Base-by-base conservation (phyloP, 1,140 invertebrate genomes). In the Colletes latitarsis region DNA sequence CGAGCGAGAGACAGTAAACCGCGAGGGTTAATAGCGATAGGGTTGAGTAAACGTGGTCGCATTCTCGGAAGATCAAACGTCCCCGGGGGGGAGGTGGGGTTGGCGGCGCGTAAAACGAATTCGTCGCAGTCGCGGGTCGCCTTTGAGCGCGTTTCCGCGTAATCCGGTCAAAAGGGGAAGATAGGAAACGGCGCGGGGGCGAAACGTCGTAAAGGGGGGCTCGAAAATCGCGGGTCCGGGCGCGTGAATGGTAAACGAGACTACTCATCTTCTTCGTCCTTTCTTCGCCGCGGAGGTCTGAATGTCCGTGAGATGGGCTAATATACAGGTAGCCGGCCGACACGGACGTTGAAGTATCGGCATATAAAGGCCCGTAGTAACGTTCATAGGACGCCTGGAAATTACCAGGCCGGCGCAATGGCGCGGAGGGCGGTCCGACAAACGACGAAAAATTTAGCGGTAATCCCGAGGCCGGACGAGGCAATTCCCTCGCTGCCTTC, bases 361-460 rank as follows among this genome's bases (percentile, higher is more conserved):
- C 73, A 62, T 72, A 67, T 83, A 85, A 86, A 86, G 82, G 67
- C 68, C 58, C n/a, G 64, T 80, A 63, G 64, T 80, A 63, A 75
- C 71, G 77, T 43, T 49, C 78, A 55, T 63, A 52, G 76, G 69
- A 76, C 69, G 85, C 46, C 62, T 60, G 64, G 49, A 57, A 79
- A 87, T 86, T 86, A 86, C 69, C 72, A 80, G 46, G n/a, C 14
- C 14, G 17, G 72, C 30, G 30, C 41, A 71, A 63, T 69, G 71
- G 69, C 21, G 62, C 63, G 67, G 46, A 41, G 80, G 67, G 67
- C 17, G 19, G 43, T 43, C 69, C 60, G 57, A 83, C 49, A 69
- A 89, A 89, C 75, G 89, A 88, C 80, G 87, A 91, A 90, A 91
- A 91, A 91, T 90, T 91, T 88, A 90, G 77, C 86, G 84, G 85